phyloP scores from a whole-genome alignment of 2,888 invertebrate genomes.

The Periphyllus acericola region DNA sequence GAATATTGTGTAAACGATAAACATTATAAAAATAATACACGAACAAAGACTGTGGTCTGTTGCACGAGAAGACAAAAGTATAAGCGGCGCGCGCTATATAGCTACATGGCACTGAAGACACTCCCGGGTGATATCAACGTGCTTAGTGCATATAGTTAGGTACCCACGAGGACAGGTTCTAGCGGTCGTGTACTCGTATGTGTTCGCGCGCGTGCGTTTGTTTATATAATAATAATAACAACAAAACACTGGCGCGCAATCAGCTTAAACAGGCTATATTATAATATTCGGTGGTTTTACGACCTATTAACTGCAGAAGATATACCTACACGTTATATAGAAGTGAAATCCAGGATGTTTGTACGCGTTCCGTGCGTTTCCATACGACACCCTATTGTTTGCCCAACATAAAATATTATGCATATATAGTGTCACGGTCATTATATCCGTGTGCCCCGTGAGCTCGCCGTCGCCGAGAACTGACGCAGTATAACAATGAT shows the following conservation, averaged over 20 bases:
- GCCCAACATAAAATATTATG: background rate
- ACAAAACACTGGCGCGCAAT: slow-evolving; percentile 6
- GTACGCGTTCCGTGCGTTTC: background rate
- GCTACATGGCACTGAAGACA: background rate
- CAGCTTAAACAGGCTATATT: background rate
- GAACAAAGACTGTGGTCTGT: background rate
- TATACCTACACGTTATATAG: background rate
- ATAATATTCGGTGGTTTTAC: slow-evolving; percentile 23
- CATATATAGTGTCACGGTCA: slow-evolving; percentile 32
- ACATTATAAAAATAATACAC: background rate
- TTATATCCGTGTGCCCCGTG: background rate
- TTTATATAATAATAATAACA: slow-evolving; percentile 8
- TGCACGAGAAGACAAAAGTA: background rate
- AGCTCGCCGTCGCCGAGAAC: background rate
- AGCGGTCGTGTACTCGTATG: background rate
- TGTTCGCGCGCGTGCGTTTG: background rate
- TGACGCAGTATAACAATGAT: background rate
- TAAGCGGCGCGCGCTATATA: background rate
- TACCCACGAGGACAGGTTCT: background rate
- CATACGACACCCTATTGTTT: slow-evolving; percentile 10
- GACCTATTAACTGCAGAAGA: background rate
- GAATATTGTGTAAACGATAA: background rate
- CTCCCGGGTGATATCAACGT: background rate
- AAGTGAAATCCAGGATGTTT: slow-evolving; percentile 40
- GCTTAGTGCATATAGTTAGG: background rate